Evolutionary conservation across 2,888 invertebrate genomes (phyloP), one percentile per base, ranked within the genome.

Genomic region (Rhorus exstirpatorius): DNA sequence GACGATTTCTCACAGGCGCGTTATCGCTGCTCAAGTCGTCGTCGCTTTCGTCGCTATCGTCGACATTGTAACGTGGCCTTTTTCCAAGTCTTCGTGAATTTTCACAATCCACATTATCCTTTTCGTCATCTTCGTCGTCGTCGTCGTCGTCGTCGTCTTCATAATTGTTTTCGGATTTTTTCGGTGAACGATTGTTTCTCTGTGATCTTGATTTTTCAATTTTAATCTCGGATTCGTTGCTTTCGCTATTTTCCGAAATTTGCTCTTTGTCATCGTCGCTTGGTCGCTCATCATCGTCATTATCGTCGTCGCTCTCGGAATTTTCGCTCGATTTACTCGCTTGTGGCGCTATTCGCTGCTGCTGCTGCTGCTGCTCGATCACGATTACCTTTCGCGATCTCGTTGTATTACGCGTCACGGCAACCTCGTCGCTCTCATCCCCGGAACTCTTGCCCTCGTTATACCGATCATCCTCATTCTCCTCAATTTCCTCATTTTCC

Each of bases 1-100:
- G 87, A 4, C 89, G 88, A 70, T 90, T 92, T 86, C 90, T 91
- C 70, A 90, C 88, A 81, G 89, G 93, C 71, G 68, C 80, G 14
- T 85, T 87, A 49, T 87, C 84, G 72, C 84, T 86, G 24, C 86
- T 87, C 26, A 86, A 86, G 31, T 84, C 85, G n/a, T 86, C 86
- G 63, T 89, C 89, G 61, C 86, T 85, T 24, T 89, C 35, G 3
- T 58, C 35, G 3, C 46, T 26, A 8, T 58, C 58, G 21, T 91
- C 92, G 77, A 93, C 93, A 60, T 91, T 92, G 74, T 93, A 92
- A 60, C 89, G 87, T 41, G 91, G 90, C 24, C 93, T 89, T 83
- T 93, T 93, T 8, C 88, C 87, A 19, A 84, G 86, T 72, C 90
- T 87, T 49, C 90, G 86, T n/a, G 88, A 71, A 53, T 85, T 68